A percentile compares a stretch with the other conserved stretches of the same genome.
Conservation (phyloP, 1,140 invertebrate genomes). For the Episyrphus balteatus region DNA sequence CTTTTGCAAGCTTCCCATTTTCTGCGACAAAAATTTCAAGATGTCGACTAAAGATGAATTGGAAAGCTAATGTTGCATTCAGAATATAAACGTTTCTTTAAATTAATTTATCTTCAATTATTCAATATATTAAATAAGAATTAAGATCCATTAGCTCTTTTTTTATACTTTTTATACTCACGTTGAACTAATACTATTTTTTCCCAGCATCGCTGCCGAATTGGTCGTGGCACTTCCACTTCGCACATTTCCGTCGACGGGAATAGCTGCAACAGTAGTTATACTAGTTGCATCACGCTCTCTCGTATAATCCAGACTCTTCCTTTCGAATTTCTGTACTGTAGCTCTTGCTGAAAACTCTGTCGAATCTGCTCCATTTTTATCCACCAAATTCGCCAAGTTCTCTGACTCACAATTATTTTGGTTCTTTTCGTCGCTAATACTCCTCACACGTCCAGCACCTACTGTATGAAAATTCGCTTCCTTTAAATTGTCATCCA, state of each 20-base stretch:
- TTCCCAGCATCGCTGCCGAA: slow-evolving; percentile 13
- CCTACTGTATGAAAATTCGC: slow-evolving; percentile 18
- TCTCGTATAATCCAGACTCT: slow-evolving; percentile 9
- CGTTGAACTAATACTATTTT: slow-evolving; percentile 23
- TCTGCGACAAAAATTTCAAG: too few species aligned
- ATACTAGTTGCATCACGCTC: not conserved
- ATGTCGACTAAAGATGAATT: too few species aligned
- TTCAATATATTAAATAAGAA: too few species aligned
- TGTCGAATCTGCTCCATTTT: slow-evolving; percentile 2
- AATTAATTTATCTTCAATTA: too few species aligned
- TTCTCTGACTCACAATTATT: slow-evolving; percentile 28
- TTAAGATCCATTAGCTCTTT: too few species aligned
- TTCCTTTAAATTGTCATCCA: slow-evolving; percentile 28
- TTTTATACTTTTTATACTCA: slow-evolving; percentile 12
- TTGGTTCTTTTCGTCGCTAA: slow-evolving; percentile 37
- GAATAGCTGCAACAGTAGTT: slow-evolving; percentile 3
- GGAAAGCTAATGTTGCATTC: too few species aligned
- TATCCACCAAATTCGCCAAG: not conserved
- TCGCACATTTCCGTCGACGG: slow-evolving; percentile 12
- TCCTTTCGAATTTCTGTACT: slow-evolving; percentile 22
- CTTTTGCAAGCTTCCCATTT: too few species aligned
- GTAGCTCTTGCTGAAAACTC: slow-evolving; percentile 10
- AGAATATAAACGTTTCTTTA: too few species aligned
- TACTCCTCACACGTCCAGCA: slow-evolving; percentile 23
- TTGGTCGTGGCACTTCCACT: slow-evolving; percentile 2